phyloP scores from a whole-genome alignment of 2,113 vertebrate species.

The Penelope pileata region DNA sequence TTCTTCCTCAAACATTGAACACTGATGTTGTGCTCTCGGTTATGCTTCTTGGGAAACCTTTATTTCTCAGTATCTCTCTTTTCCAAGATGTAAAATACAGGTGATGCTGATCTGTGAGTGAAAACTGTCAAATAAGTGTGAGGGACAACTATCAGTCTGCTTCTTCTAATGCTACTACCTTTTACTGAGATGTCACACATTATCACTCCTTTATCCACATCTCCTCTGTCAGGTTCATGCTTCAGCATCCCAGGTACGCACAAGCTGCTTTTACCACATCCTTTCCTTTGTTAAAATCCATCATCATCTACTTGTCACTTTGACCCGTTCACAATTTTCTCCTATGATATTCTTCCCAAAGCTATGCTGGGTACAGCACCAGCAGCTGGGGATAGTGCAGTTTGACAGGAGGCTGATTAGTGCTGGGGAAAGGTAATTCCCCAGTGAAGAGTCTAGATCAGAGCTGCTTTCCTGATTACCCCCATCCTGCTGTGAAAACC shows the following conservation, averaged over 20 bases:
- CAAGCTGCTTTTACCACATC: neutral
- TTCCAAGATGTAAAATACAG: neutral
- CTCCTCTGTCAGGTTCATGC: neutral
- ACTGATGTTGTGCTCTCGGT: neutral
- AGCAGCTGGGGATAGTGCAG: neutral
- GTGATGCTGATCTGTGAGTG: neutral
- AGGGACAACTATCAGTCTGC: neutral
- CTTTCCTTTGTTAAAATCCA: neutral
- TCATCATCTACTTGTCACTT: neutral
- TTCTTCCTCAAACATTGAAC: neutral
- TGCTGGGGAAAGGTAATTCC: neutral
- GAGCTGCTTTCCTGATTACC: neutral
- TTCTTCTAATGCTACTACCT: neutral
- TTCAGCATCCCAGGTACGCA: neutral
- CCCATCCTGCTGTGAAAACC: rapidly evolving
- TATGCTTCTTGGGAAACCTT: neutral
- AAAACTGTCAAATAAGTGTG: neutral
- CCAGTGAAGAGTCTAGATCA: neutral
- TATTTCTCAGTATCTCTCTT: neutral
- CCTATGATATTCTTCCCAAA: neutral
- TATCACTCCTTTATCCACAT: neutral
- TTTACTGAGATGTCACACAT: neutral
- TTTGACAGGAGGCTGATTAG: neutral
- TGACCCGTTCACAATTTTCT: neutral
- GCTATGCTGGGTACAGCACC: neutral